phyloP scores from a whole-genome alignment of 2,888 invertebrate genomes.

The Anarsia innoxiella region DNA sequence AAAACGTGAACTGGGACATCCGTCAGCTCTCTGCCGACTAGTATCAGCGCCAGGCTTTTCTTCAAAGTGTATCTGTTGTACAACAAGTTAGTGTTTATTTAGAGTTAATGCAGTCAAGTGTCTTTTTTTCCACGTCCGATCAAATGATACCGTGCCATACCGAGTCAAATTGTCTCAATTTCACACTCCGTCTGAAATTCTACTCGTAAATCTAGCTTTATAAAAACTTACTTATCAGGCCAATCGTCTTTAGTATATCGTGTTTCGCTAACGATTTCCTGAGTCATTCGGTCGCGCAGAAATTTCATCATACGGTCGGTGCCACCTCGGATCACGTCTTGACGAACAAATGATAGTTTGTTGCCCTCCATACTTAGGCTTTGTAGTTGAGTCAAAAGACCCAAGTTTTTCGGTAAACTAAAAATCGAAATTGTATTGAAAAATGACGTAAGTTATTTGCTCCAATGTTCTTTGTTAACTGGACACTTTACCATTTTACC shows the following conservation, averaged over 20 bases:
- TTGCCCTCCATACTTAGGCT: conserved; percentile 91
- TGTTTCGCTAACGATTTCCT: conserved; percentile 54
- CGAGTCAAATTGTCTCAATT: background rate
- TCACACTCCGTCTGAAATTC: background rate
- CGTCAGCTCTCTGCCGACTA: conserved; percentile 77
- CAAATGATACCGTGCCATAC: too few relatives aligned
- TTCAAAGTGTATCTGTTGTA: conserved; percentile 61
- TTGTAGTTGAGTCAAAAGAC: conserved; percentile 83
- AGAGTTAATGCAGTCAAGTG: background rate
- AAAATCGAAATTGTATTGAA: conserved; percentile 5
- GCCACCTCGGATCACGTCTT: conserved; percentile 90
- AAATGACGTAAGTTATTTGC: too few relatives aligned
- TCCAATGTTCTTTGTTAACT: too few relatives aligned
- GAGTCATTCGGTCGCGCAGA: conserved; percentile 77
- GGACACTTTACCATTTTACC: too few relatives aligned
- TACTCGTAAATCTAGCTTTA: background rate
- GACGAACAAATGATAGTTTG: conserved; percentile 85
- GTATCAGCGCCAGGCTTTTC: conserved; percentile 71
- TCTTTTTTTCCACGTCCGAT: too few relatives aligned
- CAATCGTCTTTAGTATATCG: conserved; percentile 46
- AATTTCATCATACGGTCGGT: conserved; percentile 87
- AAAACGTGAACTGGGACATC: conserved; percentile 83
- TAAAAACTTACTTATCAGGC: conserved; percentile 71
- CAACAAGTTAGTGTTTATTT: too few relatives aligned
- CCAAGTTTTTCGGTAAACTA: conserved; percentile 63